Evolutionary conservation across 2,888 invertebrate species (phyloP).

Genomic region (Phortica okadai): DNA sequence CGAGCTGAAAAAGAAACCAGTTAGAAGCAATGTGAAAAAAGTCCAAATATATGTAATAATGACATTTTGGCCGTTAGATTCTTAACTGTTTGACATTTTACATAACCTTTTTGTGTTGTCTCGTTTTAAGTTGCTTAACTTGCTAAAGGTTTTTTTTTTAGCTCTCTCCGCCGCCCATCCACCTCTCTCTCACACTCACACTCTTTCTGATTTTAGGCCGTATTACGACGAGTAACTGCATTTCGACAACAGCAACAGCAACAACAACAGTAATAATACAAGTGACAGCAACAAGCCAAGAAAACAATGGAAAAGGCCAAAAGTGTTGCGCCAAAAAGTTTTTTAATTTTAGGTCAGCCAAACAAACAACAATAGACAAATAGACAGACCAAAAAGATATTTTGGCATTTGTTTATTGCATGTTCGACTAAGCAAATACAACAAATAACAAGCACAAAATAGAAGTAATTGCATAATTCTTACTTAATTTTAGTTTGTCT

Average conservation of each 20-base stretch:
- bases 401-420: not conserved
- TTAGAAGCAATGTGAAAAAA: slow-evolving; percentile 56
- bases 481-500: slow-evolving; percentile 34
- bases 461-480: slow-evolving; percentile 35
- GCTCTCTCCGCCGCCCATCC: not conserved
- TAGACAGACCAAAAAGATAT: too few relatives aligned
- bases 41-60: slow-evolving; percentile 70
- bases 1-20: slow-evolving; percentile 36
- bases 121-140: not conserved
- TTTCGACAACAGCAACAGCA: slow-evolving; percentile 28
- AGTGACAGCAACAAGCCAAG: not conserved
- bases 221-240: slow-evolving; percentile 24
- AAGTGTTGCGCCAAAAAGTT: slow-evolving; percentile 49
- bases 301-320: slow-evolving; percentile 39
- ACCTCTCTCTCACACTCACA: not conserved
- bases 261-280: slow-evolving; percentile 25
- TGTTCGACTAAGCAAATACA: slow-evolving; percentile 39
- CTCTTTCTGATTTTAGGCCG: slow-evolving; percentile 29
- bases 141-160: slow-evolving; percentile 53
- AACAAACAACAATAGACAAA: not conserved
- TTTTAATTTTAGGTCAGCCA: slow-evolving; percentile 59
- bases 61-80: slow-evolving; percentile 73
- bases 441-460: not conserved
- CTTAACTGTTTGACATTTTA: slow-evolving; percentile 75
- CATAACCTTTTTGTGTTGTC: slow-evolving; percentile 69